Evolutionary conservation across 2,113 vertebrate species (phyloP).

Genomic region (Gasterosteus aculeatus): DNA sequence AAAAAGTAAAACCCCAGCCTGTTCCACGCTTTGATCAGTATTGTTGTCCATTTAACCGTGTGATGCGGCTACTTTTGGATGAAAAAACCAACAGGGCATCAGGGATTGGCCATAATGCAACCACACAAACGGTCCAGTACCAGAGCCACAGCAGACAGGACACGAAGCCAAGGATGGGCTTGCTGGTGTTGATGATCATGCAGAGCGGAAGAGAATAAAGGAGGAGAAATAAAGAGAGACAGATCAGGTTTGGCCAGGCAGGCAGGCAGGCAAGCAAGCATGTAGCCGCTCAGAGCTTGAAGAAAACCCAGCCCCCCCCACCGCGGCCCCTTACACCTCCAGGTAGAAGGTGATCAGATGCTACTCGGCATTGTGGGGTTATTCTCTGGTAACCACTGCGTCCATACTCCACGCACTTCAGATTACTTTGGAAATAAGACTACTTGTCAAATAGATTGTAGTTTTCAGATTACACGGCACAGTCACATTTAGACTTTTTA

Average conservation of each 20-base stretch:
- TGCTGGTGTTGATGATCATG: slow-evolving; percentile 67
- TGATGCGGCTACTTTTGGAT: slow-evolving; percentile 5
- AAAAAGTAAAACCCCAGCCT: slow-evolving; percentile 5
- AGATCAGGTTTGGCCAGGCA: slow-evolving; percentile 61
- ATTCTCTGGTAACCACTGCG: slow-evolving; percentile 55
- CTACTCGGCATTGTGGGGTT: slow-evolving; percentile 57
- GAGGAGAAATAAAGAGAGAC: slow-evolving; percentile 47
- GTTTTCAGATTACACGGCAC: neutral
- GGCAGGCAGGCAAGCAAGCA: slow-evolving; percentile 71
- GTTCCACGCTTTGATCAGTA: neutral
- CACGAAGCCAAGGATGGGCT: slow-evolving; percentile 55
- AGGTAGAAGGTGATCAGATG: slow-evolving; percentile 54
- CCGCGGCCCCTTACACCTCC: slow-evolving; percentile 68
- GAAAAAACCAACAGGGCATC: slow-evolving; percentile 19
- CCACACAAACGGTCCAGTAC: slow-evolving; percentile 21
- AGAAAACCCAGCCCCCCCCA: slow-evolving; percentile 63
- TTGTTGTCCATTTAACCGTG: slow-evolving; percentile 15
- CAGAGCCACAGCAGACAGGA: slow-evolving; percentile 58
- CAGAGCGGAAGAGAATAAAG: slow-evolving; percentile 61
- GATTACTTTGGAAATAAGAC: neutral
- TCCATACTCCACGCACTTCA: slow-evolving; percentile 9
- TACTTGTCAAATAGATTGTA: slow-evolving; percentile 4
- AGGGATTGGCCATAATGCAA: slow-evolving; percentile 35
- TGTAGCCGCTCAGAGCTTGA: slow-evolving; percentile 69
- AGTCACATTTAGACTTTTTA: neutral